Base-by-base conservation (phyloP, 2,797 vertebrate species). In the Poeciliopsis presidionis region DNA sequence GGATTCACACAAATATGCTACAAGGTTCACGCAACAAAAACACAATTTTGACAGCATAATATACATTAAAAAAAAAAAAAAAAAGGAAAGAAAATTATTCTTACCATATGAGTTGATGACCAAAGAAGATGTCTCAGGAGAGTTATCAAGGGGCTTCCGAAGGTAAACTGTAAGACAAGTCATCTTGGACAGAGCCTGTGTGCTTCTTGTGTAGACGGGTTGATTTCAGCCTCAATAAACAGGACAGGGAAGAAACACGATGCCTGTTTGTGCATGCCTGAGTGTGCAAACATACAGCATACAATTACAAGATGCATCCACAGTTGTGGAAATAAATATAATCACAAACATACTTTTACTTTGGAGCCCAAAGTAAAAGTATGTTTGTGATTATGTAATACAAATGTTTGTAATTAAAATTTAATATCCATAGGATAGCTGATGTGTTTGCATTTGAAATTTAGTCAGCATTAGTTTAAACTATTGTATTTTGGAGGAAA, bases 41-140 rank as follows among this genome's bases (percentile, higher is more conserved):
- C 12, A 61, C 25, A 2, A 22, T n/a, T 28, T 22, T 43, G 46
- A 69, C 28, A 25, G 25, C 46, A 5, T 39, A 8, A 33, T 46
- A 11, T 73, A 7, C 22, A 20, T 1, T 2, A 2, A 0, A 25
- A 30, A 6, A 67, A 55, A 69, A 72, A 5, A 57, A 28, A 57
- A 4, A 28, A 28, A 59, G n/a, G 28, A 70, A n/a, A 78, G 5
- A 25, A 76, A 55, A 51, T 46, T 5, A 63, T 2, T 71, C 91
- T 92, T 82, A 95, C 94, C 94, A 6, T 90, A 77, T 46, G 92
- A 92, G 1, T 73, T 88, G 75, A 94, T 85, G 55, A 93, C 80
- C 81, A 95, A 92, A 46, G 93, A 90, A 0, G 90, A 73, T 1
- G 86, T 70, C 72, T 88, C 84, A 0, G 79, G 43, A 28, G 79